Evolutionary conservation across 2,888 invertebrate species (phyloP).

Genomic region (Galeopsomyia nigrocyanea): DNA sequence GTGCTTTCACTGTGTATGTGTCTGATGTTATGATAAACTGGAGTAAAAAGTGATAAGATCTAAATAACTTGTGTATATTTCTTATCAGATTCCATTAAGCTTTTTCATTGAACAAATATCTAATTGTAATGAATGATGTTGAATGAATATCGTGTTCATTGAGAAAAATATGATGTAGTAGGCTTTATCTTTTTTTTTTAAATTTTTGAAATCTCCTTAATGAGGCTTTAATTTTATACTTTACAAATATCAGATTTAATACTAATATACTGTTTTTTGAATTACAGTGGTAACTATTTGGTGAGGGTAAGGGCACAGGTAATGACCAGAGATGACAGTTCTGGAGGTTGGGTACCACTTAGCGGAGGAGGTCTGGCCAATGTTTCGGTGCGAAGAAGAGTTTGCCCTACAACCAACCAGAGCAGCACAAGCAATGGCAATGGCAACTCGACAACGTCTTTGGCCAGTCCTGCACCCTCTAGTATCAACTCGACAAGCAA

Average conservation of each 20-base stretch:
- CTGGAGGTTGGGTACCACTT: conserved; percentile 95
- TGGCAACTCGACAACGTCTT: conserved; percentile 41
- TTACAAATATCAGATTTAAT: neutral
- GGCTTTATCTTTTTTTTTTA: conserved; percentile 19
- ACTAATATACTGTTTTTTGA: conserved; percentile 42
- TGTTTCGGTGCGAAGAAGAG: conserved; percentile 88
- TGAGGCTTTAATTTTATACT: neutral
- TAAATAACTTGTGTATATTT: conserved; percentile 1
- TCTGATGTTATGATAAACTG: conserved; percentile 9
- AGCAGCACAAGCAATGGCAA: conserved; percentile 58
- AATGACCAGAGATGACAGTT: conserved; percentile 98
- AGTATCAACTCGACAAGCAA: conserved; percentile 53
- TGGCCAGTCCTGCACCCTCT: conserved; percentile 55
- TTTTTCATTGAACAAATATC: conserved; percentile 45
- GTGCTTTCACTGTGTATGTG: too few species aligned
- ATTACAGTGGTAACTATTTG: conserved; percentile 87
- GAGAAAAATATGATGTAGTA: conserved; percentile 11
- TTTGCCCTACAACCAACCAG: conserved; percentile 53
- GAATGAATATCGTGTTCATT: conserved; percentile 30
- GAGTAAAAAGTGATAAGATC: conserved; percentile 18
- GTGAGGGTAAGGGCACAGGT: conserved; percentile 99
- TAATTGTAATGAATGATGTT: conserved; percentile 28
- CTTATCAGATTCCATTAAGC: conserved; percentile 41
- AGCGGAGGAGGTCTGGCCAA: conserved; percentile 95
- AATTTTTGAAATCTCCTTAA: too few species aligned